phyloP scores from a whole-genome alignment of 2,888 invertebrate species.

The Buathra laborator region DNA sequence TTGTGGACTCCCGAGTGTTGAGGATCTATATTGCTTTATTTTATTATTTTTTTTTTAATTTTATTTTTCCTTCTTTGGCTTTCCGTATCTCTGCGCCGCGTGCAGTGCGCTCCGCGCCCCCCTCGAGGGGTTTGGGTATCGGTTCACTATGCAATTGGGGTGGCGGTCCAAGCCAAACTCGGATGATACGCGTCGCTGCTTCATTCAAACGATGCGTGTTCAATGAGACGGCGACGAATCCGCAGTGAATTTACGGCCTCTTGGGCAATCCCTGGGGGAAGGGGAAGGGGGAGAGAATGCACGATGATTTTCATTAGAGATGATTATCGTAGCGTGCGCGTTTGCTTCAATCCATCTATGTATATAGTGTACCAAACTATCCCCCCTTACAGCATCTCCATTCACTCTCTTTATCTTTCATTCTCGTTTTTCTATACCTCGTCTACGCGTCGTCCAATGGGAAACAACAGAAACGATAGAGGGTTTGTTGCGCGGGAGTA shows the following conservation, averaged over 20 bases:
- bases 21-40: not conserved
- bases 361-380: conserved; percentile 8
- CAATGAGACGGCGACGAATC: conserved; percentile 68
- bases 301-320: conserved; percentile 73
- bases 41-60: conserved; percentile 16
- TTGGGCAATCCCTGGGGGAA: conserved; percentile 64
- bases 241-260: conserved; percentile 72
- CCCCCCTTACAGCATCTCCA: conserved; percentile 2
- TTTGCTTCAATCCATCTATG: conserved; percentile 34
- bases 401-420: conserved; percentile 42
- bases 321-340: conserved; percentile 70
- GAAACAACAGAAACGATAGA: conserved; percentile 12
- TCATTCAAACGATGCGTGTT: conserved; percentile 70
- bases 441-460: conserved; percentile 6
- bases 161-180: conserved; percentile 42
- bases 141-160: conserved; percentile 57
- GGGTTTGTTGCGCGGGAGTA: conserved; percentile 8
- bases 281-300: conserved; percentile 41
- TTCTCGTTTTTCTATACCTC: conserved; percentile 17
- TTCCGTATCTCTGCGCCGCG: conserved; percentile 18
- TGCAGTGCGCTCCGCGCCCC: not conserved
- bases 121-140: conserved; percentile 40
- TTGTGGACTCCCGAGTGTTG: conserved; percentile 1
- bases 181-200: conserved; percentile 54
- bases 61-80: not conserved